Conservation (phyloP, 2,888 invertebrate species). For the Caenorhabditis becei region DNA sequence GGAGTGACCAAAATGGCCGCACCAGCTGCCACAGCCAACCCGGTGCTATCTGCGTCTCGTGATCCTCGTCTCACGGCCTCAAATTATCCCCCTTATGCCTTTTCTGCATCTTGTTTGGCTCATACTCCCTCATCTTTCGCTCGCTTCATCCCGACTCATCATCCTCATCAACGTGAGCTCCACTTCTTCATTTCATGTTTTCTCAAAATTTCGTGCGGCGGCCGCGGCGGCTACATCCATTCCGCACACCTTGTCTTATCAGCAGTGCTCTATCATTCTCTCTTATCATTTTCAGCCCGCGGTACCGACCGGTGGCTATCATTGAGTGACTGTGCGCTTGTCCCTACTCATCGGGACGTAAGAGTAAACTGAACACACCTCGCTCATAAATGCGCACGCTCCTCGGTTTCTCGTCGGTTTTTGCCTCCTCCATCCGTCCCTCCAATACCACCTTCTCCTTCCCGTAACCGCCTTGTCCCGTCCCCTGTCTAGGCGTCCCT, state of each 20-base stretch:
- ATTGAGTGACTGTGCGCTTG: not conserved
- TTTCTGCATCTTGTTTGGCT: conserved; percentile 44
- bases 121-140: conserved; percentile 42
- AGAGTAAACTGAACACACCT: conserved; percentile 47
- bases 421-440: not conserved
- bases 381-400: conserved; percentile 23
- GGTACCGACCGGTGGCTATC: conserved; percentile 28
- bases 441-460: not conserved
- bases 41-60: conserved; percentile 44
- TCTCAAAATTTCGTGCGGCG: too few relatives aligned
- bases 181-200: not conserved
- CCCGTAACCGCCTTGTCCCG: not conserved
- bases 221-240: too few relatives aligned
- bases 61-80: conserved; percentile 17
- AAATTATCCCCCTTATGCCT: conserved; percentile 44
- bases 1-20: conserved; percentile 52
- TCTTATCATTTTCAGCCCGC: conserved; percentile 26
- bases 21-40: conserved; percentile 44
- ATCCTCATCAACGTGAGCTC: not conserved
- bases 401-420: not conserved
- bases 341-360: not conserved
- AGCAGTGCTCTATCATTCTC: conserved; percentile 20
- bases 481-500: not conserved
- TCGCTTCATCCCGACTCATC: conserved; percentile 10
- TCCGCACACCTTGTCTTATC: conserved; percentile 8